phyloP scores from a whole-genome alignment of 2,888 invertebrate genomes.

The Lasioglossum pauxillum region DNA sequence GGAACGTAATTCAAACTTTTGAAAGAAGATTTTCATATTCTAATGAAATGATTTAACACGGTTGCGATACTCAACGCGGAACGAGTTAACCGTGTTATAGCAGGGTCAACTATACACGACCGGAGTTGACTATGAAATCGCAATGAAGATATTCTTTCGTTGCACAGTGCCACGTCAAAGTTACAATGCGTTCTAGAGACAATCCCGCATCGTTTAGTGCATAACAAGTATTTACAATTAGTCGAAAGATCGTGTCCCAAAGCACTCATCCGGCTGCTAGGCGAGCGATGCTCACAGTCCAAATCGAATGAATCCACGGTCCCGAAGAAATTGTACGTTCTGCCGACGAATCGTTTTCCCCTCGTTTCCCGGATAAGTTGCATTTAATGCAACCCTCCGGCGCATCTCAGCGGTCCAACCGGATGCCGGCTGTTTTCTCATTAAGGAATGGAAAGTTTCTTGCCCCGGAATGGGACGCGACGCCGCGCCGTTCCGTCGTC shows the following conservation, averaged over 20 bases:
- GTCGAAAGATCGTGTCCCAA: background rate
- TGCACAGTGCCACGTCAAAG: background rate
- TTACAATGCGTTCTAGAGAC: background rate
- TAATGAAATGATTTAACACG: too few relatives aligned
- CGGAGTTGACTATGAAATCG: background rate
- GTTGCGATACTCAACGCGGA: too few relatives aligned
- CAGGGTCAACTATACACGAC: background rate
- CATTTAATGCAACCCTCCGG: conserved; percentile 43
- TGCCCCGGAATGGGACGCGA: conserved; percentile 16
- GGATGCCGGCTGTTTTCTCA: conserved; percentile 51
- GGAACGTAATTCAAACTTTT: too few relatives aligned
- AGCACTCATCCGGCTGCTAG: background rate
- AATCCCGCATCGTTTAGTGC: background rate
- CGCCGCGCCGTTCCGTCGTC: background rate
- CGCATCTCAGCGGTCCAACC: background rate
- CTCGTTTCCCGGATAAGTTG: conserved; percentile 35
- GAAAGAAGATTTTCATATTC: too few relatives aligned
- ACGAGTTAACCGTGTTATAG: background rate
- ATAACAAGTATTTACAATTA: background rate
- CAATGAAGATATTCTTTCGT: background rate
- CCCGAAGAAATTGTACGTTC: conserved; percentile 6
- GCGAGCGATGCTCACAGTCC: background rate
- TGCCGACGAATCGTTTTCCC: background rate
- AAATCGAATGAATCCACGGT: conserved; percentile 10
- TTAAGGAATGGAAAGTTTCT: conserved; percentile 46